Percentiles rank a stretch among this genome's conserved stretches.
These are phyloP conservation scores for Cartodere bifasciata DNA, from an alignment of 2,888 invertebrate species.

Conservation along the genomic window DNA sequence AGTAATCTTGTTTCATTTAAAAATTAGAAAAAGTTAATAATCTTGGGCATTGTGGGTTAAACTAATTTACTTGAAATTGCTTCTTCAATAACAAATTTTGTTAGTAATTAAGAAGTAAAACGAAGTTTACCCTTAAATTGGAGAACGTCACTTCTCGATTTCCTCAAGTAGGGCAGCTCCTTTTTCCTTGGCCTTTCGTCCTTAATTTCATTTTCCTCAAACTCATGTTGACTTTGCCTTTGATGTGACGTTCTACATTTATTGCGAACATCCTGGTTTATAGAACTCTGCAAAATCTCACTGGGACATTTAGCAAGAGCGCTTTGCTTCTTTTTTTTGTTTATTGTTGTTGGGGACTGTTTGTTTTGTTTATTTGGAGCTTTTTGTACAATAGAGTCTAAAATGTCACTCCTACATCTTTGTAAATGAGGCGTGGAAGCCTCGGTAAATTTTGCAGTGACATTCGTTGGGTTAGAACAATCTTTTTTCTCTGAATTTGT, in stretches of 20 bases:
- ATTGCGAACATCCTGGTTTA: no score
- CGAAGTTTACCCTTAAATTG: slow-evolving; percentile 17
- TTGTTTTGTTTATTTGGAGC: slow-evolving; percentile 8
- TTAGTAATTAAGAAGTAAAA: no score
- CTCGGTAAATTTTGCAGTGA: not conserved
- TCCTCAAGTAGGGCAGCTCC: slow-evolving; percentile 14
- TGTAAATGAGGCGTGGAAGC: slow-evolving; percentile 14
- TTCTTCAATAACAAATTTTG: no score
- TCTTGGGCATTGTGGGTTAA: no score
- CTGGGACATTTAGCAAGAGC: no score
- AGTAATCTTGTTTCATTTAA: no score
- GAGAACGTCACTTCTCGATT: slow-evolving; percentile 20
- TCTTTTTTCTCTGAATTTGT: slow-evolving; percentile 1
- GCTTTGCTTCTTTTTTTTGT: not conserved
- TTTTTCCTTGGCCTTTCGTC: not conserved
- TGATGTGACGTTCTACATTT: not conserved
- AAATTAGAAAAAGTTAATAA: no score
- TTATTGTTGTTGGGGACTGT: slow-evolving; percentile 3
- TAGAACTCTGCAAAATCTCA: no score
- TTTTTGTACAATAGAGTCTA: slow-evolving; percentile 9
- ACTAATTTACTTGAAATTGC: no score
- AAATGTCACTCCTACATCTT: slow-evolving; percentile 20
- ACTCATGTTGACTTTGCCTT: not conserved
- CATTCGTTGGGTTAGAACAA: not conserved
- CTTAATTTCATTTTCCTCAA: not conserved